Evolutionary conservation across 2,113 vertebrate species (phyloP).

Genomic region (Pterocles burchelli): DNA sequence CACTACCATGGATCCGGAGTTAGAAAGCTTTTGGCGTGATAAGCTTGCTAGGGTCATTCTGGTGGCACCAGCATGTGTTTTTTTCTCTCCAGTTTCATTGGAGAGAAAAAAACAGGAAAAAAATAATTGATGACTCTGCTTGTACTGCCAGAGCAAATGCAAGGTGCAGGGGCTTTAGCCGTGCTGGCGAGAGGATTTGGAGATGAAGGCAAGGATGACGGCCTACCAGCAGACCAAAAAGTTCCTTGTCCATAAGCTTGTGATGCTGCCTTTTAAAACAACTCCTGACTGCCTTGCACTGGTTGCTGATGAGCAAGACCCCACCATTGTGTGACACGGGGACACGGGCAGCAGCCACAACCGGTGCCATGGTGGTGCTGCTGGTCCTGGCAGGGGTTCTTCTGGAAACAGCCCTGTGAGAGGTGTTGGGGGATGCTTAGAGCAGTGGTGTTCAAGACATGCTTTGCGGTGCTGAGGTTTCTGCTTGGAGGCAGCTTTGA

Average conservation of each 20-base stretch:
- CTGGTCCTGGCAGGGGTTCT: neutral
- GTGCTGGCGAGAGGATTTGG: neutral
- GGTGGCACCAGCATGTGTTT: rapidly evolving
- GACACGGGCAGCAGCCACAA: neutral
- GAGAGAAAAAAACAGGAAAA: neutral
- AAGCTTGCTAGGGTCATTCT: neutral
- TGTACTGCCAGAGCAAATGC: neutral
- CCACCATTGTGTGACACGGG: neutral
- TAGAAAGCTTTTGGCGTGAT: neutral
- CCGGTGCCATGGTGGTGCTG: neutral
- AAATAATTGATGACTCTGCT: neutral
- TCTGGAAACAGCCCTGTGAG: neutral
- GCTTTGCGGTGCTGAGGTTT: neutral
- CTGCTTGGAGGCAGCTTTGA: neutral
- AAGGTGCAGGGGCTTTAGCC: neutral
- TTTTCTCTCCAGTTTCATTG: too few species aligned
- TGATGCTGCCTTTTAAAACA: neutral
- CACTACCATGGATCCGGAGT: neutral
- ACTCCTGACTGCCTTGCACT: neutral
- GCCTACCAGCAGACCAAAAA: neutral
- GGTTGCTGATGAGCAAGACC: neutral
- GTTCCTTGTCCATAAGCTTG: neutral
- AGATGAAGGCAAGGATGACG: rapidly evolving
- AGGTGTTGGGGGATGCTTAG: neutral
- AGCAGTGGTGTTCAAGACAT: neutral